Base-by-base conservation (phyloP, 2,113 vertebrate species). In the Microtus ochrogaster region DNA sequence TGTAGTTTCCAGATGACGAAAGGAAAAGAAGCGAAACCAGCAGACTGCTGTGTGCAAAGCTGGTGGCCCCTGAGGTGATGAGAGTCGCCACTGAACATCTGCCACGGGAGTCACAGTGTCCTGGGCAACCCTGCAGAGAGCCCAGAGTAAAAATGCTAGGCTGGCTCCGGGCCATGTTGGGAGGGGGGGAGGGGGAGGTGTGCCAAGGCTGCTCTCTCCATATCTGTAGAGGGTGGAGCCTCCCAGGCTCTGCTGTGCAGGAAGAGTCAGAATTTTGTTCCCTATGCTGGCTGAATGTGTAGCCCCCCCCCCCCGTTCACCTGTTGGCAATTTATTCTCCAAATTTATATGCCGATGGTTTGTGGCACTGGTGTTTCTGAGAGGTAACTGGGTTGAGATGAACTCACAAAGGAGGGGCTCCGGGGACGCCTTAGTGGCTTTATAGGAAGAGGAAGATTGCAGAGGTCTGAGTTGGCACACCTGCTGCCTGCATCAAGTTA, bases 41-140 rank as follows among this genome's bases (percentile, higher is more conserved):
- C 5, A 5, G 81, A 4, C 26, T 5, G 1, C 16, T 4, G 0
- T 44, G 22, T 44, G 49, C 7, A 5, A 17, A 0, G 2, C 78
- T 2, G 24, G 66, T 1, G 10, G 16, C 1, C 3, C 16, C 10
- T 7, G 47, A 89, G 49, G 65, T 4, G 8, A 1, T 9, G 1
- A 39, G 14, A 65, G 2, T 10, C 3, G 0, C 10, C 36, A 16
- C 47, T 22, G 19, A n/a, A 33, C 39, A 33, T 58, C n/a, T 44
- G 17, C 13, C 11, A 22, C 8, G 21, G 84, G 41, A n/a, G 33
- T 33, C 36, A 3, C 10, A 5, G 52, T 0, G 65, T 76, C 30
- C 78, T 12, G 13, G 8, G 58, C 17, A 5, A 78, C 28, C 39
- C 47, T 10, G n/a, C 2, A 9, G 58, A 49, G 66, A 84, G 49